These are phyloP conservation scores for Sakesphorus luctuosus DNA, from an alignment of 2,113 vertebrate genomes.

Conservation along the genomic window DNA sequence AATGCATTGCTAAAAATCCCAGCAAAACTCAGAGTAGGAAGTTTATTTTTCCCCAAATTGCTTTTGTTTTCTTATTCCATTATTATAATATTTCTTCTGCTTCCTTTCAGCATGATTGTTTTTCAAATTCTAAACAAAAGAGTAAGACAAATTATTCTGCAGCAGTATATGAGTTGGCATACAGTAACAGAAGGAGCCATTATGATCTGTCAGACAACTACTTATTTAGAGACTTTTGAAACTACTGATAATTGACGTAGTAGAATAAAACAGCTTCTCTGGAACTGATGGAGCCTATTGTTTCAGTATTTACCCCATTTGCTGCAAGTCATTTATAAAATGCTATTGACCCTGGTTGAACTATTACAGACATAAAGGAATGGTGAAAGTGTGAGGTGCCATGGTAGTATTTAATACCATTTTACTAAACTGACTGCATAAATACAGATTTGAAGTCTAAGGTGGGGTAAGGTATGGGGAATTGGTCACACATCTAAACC, in stretches of 20 bases:
- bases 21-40: slow-evolving; percentile 20
- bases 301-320: slow-evolving; percentile 38
- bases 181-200: slow-evolving; percentile 60
- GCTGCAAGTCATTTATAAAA: slow-evolving; percentile 24
- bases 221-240: slow-evolving; percentile 65
- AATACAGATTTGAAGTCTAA: neutral
- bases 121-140: slow-evolving; percentile 59
- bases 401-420: neutral
- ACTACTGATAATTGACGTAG: slow-evolving; percentile 61
- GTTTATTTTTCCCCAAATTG: slow-evolving; percentile 12
- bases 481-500: neutral
- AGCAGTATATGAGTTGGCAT: slow-evolving; percentile 35
- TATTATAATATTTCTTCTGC: slow-evolving; percentile 37
- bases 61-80: slow-evolving; percentile 27
- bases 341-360: slow-evolving; percentile 1
- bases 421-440: neutral
- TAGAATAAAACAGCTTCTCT: slow-evolving; percentile 59
- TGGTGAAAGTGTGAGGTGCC: neutral
- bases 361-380: neutral
- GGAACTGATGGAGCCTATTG: slow-evolving; percentile 55
- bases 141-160: slow-evolving; percentile 57
- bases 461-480: neutral
- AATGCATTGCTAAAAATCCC: neutral
- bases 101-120: slow-evolving; percentile 55
- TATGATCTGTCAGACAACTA: slow-evolving; percentile 64